phyloP scores from a whole-genome alignment of 1,140 invertebrate genomes.

The Oppia nitens region DNA sequence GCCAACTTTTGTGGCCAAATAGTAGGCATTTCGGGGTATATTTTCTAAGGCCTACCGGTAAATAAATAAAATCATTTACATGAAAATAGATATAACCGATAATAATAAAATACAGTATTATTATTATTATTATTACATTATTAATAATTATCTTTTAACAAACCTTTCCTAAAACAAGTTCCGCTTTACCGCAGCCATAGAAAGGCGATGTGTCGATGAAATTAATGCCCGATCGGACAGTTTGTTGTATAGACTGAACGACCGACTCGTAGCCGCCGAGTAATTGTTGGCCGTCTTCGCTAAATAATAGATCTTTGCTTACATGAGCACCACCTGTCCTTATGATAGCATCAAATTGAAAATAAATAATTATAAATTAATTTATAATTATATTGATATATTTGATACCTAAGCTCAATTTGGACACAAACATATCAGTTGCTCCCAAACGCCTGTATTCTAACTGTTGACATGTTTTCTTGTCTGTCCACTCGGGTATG shows the following conservation, averaged over 20 bases:
- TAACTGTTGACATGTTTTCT: constrained; percentile 34
- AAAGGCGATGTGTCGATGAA: constrained; percentile 79
- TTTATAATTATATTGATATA: constrained; percentile 30
- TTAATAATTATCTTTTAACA: constrained; percentile 13
- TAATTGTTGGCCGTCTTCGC: constrained; percentile 7
- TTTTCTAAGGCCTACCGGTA: constrained; percentile 44
- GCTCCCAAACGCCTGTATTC: constrained; percentile 37
- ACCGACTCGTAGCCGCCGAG: constrained; percentile 39
- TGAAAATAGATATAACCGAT: too few species aligned
- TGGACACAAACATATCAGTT: constrained; percentile 40
- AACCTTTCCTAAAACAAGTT: constrained; percentile 63
- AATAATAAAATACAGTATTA: too few species aligned
- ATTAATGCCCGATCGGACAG: constrained; percentile 62
- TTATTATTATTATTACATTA: constrained; percentile 15
- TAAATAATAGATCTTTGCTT: constrained; percentile 4
- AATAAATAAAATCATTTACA: too few species aligned
- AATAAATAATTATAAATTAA: too few species aligned
- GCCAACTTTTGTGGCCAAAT: constrained; percentile 81
- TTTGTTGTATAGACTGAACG: constrained; percentile 46
- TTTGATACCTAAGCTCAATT: constrained; percentile 39
- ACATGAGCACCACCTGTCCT: constrained; percentile 17
- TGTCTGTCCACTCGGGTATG: constrained; percentile 39
- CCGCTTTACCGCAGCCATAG: constrained; percentile 54
- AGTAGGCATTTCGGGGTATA: constrained; percentile 62
- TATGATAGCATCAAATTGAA: constrained; percentile 19